These are phyloP conservation scores for Oegoconia quadripuncta DNA, from an alignment of 2,888 invertebrate genomes.

Conservation along the genomic window DNA sequence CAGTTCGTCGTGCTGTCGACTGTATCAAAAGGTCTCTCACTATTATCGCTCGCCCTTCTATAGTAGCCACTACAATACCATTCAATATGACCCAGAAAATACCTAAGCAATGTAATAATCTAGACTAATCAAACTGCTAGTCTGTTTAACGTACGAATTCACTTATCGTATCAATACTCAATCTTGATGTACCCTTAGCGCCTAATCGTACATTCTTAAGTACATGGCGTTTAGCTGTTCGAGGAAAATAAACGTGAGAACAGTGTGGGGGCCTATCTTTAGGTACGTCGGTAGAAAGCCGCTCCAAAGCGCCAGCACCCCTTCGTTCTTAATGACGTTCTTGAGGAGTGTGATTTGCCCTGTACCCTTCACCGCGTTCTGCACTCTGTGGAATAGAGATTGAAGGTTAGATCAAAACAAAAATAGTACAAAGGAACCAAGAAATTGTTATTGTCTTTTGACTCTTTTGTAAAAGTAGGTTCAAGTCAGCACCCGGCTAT, in stretches of 20 bases:
- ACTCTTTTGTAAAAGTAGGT: neutral
- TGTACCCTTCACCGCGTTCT: constrained; percentile 94
- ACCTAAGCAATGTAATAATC: too few species aligned
- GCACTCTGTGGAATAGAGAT: constrained; percentile 84
- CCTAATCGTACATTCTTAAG: neutral
- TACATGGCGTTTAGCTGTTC: constrained; percentile 88
- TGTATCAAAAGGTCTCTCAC: too few species aligned
- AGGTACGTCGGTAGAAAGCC: constrained; percentile 97
- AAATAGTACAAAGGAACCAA: too few species aligned
- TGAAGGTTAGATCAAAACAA: too few species aligned
- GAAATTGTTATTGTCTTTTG: neutral
- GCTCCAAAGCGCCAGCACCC: constrained; percentile 95
- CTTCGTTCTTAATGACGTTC: constrained; percentile 90
- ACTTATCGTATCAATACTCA: too few species aligned
- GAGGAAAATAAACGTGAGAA: constrained; percentile 95
- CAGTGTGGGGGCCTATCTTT: constrained; percentile 97
- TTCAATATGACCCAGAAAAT: too few species aligned
- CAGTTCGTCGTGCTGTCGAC: too few species aligned
- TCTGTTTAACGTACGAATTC: too few species aligned
- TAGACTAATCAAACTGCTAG: too few species aligned
- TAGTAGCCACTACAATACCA: too few species aligned
- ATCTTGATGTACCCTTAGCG: neutral
- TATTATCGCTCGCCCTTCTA: too few species aligned
- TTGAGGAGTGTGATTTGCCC: constrained; percentile 85
- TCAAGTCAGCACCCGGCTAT: too few species aligned